Conservation (phyloP, 30 jellyfish, hydroid and myxozoan genomes). For the Catostylus mosaicus region DNA sequence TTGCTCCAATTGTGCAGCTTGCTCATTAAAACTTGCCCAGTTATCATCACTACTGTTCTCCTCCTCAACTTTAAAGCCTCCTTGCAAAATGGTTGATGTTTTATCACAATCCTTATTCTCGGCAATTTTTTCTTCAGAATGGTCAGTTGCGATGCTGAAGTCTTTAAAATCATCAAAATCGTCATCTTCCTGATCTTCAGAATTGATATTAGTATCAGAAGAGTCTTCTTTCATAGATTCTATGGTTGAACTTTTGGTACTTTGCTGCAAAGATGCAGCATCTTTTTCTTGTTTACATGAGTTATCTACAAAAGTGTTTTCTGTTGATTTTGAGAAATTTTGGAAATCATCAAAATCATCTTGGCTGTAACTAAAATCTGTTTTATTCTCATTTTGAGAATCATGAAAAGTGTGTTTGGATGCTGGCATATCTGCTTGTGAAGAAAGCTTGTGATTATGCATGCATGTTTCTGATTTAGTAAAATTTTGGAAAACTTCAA, state of each 20-base stretch:
- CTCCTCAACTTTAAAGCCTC: not conserved
- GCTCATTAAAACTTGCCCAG: constrained; percentile 22
- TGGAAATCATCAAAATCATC: constrained; percentile 24
- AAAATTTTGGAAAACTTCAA: constrained; percentile 12
- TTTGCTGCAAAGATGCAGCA: not conserved
- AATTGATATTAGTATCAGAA: no score
- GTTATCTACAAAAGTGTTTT: no score
- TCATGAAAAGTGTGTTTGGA: not conserved
- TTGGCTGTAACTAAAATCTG: not conserved
- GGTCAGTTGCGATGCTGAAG: not conserved
- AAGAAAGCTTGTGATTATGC: not conserved
- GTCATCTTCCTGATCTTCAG: not conserved
- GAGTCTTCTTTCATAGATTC: not conserved
- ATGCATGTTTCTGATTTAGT: not conserved
- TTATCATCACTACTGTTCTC: not conserved
- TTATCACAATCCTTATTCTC: not conserved
- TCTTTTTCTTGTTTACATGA: not conserved
- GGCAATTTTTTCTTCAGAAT: not conserved
- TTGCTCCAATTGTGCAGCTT: not conserved
- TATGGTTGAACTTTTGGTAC: not conserved
- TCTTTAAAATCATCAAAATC: constrained; percentile 22
- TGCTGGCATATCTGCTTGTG: not conserved
- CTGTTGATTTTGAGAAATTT: not conserved
- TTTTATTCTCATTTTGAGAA: not conserved
- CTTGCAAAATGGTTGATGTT: not conserved